Evolutionary conservation across 2,888 invertebrate genomes (phyloP), one percentile per base, ranked within the genome.

Genomic region (Diadegma fenestrale): DNA sequence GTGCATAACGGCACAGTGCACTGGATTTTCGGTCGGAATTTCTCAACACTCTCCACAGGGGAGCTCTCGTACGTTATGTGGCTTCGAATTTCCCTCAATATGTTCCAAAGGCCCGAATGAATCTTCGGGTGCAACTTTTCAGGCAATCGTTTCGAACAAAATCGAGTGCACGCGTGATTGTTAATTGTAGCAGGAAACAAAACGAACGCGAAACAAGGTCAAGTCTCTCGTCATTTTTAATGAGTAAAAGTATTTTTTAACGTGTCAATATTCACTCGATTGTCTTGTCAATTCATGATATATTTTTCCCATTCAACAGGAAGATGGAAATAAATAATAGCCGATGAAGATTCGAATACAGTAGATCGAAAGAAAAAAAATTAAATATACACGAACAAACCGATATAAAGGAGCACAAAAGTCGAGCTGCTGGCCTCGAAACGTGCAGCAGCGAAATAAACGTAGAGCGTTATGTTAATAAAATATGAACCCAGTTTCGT

Each of bases 291-390:
- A 76, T 69, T 22, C 37, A 37, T 19, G 22, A 22, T 37, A 48
- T 64, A 51, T 51, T 12, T 22, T 14, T n/a, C 63, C 71, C 48
- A 79, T 71, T 22, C 76, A 48, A 69, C 51, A 48, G 61, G 73
- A 54, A 66, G 75, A 78, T 79, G 45, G 66, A 54, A 61, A 78
- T 66, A 79, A 68, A 83, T 75, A 79, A 83, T 73, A 61, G 48
- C 43, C 68, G 66, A 51, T 66, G 64, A 54, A n/a, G 41, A 30
- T 43, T 54, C 51, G 48, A 68, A 71, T 79, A 73, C 48, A 54
- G 48, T 33, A 22, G 66, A 51, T 33, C 37, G 66, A 51, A 8
- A 37, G n/a, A 68, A 37, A n/a, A 33, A 58, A 37, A 45, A 54
- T 33, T 33, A 48, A 73, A 66, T 37, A 37, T 12, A 58, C 22